These are phyloP conservation scores for Syritta pipiens DNA, from an alignment of 2,888 invertebrate species.

Conservation along the genomic window DNA sequence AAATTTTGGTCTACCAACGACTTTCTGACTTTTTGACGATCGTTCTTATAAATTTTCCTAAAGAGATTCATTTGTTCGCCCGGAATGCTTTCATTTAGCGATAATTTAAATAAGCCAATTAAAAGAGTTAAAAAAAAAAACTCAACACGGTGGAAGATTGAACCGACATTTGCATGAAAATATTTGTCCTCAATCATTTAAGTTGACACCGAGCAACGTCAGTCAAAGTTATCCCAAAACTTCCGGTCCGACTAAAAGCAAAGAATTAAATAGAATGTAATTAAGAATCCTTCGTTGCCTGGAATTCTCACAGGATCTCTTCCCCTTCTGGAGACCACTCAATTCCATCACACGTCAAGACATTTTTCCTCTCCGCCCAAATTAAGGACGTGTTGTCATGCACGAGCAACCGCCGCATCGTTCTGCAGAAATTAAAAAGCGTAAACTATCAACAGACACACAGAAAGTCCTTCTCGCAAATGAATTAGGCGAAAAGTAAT, in stretches of 20 bases:
- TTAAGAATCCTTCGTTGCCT: background rate
- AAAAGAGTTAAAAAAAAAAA: too few species aligned
- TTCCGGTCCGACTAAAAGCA: too few species aligned
- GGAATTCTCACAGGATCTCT: background rate
- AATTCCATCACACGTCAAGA: conserved; percentile 4
- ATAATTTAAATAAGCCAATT: too few species aligned
- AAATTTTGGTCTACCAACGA: too few species aligned
- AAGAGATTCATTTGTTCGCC: too few species aligned
- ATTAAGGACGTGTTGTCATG: background rate
- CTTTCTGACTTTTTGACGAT: too few species aligned
- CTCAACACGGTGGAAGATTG: too few species aligned
- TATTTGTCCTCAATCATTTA: background rate
- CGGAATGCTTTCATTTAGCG: too few species aligned
- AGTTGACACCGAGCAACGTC: background rate
- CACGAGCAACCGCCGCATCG: conserved; percentile 20
- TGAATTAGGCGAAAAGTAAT: conserved; percentile 31
- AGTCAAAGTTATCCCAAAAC: background rate
- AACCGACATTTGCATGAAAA: too few species aligned
- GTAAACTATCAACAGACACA: conserved; percentile 13
- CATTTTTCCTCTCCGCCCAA: background rate
- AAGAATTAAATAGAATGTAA: too few species aligned
- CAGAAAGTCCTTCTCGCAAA: conserved; percentile 9
- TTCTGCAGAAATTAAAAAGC: conserved; percentile 34
- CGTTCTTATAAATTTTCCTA: too few species aligned
- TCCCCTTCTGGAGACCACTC: background rate